phyloP scores from a whole-genome alignment of 2,888 invertebrate species.

The Mythimna lalbum region DNA sequence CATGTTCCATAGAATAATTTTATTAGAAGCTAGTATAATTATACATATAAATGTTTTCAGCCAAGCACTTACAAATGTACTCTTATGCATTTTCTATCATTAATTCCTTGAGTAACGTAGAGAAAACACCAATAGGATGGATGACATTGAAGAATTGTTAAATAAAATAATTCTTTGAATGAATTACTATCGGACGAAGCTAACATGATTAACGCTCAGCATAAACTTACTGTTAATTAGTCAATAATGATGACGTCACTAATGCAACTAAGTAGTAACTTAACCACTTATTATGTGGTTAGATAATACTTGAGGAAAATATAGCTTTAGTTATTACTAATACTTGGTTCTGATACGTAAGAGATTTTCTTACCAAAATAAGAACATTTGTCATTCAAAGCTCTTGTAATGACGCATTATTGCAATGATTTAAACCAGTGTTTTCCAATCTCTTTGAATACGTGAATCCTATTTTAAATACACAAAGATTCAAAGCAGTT shows the following conservation, averaged over 20 bases:
- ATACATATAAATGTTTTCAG: too few species aligned
- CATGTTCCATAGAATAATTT: too few species aligned
- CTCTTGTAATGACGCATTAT: constrained; percentile 1
- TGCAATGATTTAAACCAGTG: not conserved
- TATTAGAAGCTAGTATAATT: too few species aligned
- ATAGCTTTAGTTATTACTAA: not conserved
- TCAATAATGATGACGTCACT: not conserved
- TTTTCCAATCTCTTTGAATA: too few species aligned
- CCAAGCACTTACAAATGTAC: too few species aligned
- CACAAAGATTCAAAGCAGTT: too few species aligned
- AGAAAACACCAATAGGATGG: too few species aligned
- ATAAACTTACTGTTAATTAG: not conserved
- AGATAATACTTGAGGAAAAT: constrained; percentile 16
- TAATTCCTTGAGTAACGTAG: too few species aligned
- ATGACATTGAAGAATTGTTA: too few species aligned
- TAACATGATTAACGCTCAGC: not conserved
- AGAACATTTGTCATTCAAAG: not conserved
- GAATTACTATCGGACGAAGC: not conserved
- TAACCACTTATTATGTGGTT: constrained; percentile 1
- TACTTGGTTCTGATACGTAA: constrained; percentile 9
- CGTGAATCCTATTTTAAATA: not conserved
- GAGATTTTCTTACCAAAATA: constrained; percentile 2
- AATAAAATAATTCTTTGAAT: not conserved
- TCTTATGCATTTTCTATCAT: too few species aligned
- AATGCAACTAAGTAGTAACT: not conserved